Percentiles rank a stretch among this genome's conserved stretches.
Evolutionary conservation across 2,113 vertebrate genomes (phyloP).

Genomic region (Dipodomys spectabilis): DNA sequence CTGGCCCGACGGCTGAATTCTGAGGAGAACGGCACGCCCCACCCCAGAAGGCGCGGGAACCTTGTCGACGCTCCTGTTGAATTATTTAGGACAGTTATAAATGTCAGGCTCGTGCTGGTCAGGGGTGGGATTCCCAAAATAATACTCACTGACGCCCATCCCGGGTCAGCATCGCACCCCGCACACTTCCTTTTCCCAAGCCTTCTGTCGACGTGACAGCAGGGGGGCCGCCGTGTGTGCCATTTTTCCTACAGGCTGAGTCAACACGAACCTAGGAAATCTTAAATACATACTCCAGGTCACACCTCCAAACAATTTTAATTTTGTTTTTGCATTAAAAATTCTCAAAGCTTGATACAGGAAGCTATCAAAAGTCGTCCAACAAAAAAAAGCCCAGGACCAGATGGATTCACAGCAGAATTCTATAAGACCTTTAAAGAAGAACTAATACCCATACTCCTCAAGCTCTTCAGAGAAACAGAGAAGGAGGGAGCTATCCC

Average conservation of each 20-base stretch:
- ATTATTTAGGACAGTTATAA: slow-evolving; percentile 87
- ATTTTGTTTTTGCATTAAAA: slow-evolving; percentile 59
- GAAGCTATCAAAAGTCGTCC: too few species aligned
- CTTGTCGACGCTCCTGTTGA: slow-evolving; percentile 85
- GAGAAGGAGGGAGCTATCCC: too few species aligned
- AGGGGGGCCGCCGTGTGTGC: not conserved
- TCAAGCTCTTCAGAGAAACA: too few species aligned
- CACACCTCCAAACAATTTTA: slow-evolving; percentile 53
- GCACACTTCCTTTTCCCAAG: slow-evolving; percentile 28
- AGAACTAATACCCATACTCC: too few species aligned
- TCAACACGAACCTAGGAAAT: not conserved
- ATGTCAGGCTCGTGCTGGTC: slow-evolving; percentile 82
- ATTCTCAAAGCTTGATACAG: slow-evolving; percentile 1
- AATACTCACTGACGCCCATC: slow-evolving; percentile 71
- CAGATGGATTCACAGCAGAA: too few species aligned
- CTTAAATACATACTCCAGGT: not conserved
- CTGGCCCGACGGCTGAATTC: slow-evolving; percentile 84
- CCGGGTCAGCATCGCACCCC: slow-evolving; percentile 22
- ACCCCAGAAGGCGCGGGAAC: slow-evolving; percentile 78
- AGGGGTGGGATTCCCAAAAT: slow-evolving; percentile 83
- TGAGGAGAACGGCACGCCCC: slow-evolving; percentile 79
- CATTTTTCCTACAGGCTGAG: not conserved
- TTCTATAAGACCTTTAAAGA: too few species aligned
- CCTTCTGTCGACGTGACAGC: too few species aligned
- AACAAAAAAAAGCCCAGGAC: too few species aligned